These are phyloP conservation scores for Decapterus maruadsi DNA, from an alignment of 2,797 vertebrate species.

Conservation along the genomic window DNA sequence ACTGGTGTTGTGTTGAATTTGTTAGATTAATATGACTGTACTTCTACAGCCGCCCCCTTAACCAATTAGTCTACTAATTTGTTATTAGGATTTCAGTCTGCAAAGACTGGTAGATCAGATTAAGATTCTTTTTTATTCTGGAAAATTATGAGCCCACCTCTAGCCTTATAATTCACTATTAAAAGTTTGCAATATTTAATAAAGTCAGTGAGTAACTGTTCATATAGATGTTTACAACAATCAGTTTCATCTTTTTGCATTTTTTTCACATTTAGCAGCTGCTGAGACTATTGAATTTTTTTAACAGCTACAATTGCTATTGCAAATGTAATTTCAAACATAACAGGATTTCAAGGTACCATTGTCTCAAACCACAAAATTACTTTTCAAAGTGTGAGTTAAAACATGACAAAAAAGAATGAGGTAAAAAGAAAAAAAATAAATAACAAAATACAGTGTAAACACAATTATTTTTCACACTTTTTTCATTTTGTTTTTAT, in stretches of 20 bases:
- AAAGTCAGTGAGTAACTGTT: background rate
- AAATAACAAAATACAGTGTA: conserved; percentile 44
- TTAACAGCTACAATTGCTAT: conserved; percentile 7
- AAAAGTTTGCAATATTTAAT: conserved; percentile 12
- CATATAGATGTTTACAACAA: conserved; percentile 17
- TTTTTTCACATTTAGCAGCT: conserved; percentile 11
- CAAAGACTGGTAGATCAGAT: conserved; percentile 22
- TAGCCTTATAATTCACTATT: background rate
- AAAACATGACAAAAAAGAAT: background rate
- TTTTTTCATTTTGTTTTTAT: conserved; percentile 61
- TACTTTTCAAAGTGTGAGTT: conserved; percentile 13
- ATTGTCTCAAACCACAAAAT: background rate
- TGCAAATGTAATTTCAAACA: conserved; percentile 3
- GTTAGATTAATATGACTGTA: conserved; percentile 46
- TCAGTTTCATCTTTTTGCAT: conserved; percentile 5
- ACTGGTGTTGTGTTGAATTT: conserved; percentile 50
- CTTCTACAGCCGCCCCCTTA: conserved; percentile 36
- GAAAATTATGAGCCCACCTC: conserved; percentile 5
- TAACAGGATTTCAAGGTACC: background rate
- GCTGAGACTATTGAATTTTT: background rate
- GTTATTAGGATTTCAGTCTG: conserved; percentile 45
- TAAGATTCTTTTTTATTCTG: conserved; percentile 14
- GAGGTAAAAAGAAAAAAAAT: background rate
- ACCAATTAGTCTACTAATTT: conserved; percentile 50
- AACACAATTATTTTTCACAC: conserved; percentile 57